A percentile compares a stretch with the other conserved stretches of the same genome.
These are phyloP conservation scores for Epistrophe eligans DNA, from an alignment of 2,888 invertebrate species.

Conservation along the genomic window DNA sequence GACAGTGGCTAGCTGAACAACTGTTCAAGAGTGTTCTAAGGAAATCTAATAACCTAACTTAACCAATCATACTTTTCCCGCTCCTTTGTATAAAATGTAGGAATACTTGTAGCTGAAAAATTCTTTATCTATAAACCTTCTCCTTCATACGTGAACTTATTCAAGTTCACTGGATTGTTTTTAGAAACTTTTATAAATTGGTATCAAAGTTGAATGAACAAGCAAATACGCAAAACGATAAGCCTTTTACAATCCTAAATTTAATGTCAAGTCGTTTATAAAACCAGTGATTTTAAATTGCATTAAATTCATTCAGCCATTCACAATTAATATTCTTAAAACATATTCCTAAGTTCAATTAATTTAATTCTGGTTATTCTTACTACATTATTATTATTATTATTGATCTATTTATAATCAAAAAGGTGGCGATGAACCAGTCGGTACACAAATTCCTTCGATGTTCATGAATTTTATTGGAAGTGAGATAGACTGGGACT, in stretches of 20 bases:
- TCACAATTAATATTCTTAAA: too few relatives aligned
- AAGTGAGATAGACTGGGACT: conserved; percentile 94
- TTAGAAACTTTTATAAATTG: background rate
- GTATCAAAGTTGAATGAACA: conserved; percentile 21
- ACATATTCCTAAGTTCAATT: conserved; percentile 13
- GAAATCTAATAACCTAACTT: too few relatives aligned
- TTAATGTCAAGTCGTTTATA: too few relatives aligned
- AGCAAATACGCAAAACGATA: background rate
- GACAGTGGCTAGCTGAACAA: too few relatives aligned
- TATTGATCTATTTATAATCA: conserved; percentile 61
- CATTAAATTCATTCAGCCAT: too few relatives aligned
- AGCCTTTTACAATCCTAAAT: too few relatives aligned
- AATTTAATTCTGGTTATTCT: conserved; percentile 5
- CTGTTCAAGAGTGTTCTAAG: too few relatives aligned
- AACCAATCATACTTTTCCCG: too few relatives aligned
- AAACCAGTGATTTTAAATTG: too few relatives aligned
- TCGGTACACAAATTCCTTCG: conserved; percentile 94
- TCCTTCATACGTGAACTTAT: background rate
- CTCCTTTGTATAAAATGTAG: too few relatives aligned
- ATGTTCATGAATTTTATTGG: conserved; percentile 95
- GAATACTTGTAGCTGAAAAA: too few relatives aligned
- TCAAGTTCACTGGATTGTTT: background rate
- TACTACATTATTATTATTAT: conserved; percentile 14
- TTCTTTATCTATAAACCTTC: too few relatives aligned
- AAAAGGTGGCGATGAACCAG: conserved; percentile 93